Base-by-base conservation (phyloP, 2,113 vertebrate genomes). In the Ophiodon elongatus region DNA sequence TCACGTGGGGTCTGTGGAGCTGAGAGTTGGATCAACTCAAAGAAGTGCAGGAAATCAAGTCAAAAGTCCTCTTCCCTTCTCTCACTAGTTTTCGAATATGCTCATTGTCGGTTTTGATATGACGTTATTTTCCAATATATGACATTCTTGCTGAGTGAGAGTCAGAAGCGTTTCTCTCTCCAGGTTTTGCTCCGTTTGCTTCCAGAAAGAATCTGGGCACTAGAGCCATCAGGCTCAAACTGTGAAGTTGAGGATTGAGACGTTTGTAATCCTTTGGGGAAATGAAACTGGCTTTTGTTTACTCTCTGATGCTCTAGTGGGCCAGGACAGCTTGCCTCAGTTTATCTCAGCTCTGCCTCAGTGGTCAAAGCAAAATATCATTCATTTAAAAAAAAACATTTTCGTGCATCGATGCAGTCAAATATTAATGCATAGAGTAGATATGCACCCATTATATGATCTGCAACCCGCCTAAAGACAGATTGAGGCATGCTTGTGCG, bases 261-360 rank as follows among this genome's bases (percentile, higher is more conserved):
- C 39, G 43, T 50, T 25, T 79, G 72, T 85, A 82, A 85, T 85
- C 74, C 9, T 76, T 6, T 62, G 70, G 62, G 50, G 64, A 69
- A 50, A 69, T 29, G 39, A 21, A 31, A 9, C 21, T 15, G 79
- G 75, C 67, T 74, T 37, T 13, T 78, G 83, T 89, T 82, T 83
- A 62, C 73, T 11, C 50, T 10, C 0, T 1, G 70, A 56, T 59
- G 60, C 60, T 84, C 81, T 81, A 67, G 3, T 2, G 5, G 5
- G 80, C 80, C 81, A 82, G 64, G 17, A 85, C 82, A 80, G 76
- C 75, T 80, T 74, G 83, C 37, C 8, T 82, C 50, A 45, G 50
- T 80, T 84, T 56, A 73, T 82, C 78, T 82, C 67, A 27, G 54
- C n/a, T 67, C 65, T 63, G 35, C 52, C 3, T 63, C 43, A 1